phyloP scores from a whole-genome alignment of 2,113 vertebrate genomes.

The mouse (Mus musculus) region DNA sequence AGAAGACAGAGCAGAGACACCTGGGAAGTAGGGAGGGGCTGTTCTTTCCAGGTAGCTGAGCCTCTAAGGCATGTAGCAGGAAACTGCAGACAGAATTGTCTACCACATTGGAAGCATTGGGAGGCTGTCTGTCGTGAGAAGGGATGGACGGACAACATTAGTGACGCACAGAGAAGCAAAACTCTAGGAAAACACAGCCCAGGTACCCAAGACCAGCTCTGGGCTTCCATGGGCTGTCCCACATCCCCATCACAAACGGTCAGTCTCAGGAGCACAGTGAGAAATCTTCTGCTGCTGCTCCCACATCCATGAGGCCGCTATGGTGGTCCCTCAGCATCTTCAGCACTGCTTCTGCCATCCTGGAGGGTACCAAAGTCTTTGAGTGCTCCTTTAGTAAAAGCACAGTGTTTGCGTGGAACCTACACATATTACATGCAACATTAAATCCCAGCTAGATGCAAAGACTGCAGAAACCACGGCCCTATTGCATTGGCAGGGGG shows the following conservation, averaged over 20 bases:
- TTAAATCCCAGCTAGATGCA: background rate
- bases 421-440: too few species aligned
- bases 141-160: background rate
- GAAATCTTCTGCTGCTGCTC: background rate
- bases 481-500: background rate
- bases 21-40: too few species aligned
- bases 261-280: accelerated
- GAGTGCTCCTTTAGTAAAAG: background rate
- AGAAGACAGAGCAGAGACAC: background rate
- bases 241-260: background rate
- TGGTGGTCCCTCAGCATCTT: background rate
- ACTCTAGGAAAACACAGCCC: background rate
- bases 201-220: background rate
- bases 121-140: background rate
- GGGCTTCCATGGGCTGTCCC: background rate
- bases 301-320: background rate
- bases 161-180: background rate
- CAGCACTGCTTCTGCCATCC: background rate
- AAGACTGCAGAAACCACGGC: background rate
- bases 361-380: background rate
- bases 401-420: background rate
- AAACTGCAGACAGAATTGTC: background rate
- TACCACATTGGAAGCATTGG: background rate
- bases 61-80: too few species aligned
- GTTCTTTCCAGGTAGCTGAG: background rate